Percentiles rank a stretch among this genome's conserved stretches.
Conservation (phyloP, 2,113 vertebrate species). For the Nothobranchius furzeri region DNA sequence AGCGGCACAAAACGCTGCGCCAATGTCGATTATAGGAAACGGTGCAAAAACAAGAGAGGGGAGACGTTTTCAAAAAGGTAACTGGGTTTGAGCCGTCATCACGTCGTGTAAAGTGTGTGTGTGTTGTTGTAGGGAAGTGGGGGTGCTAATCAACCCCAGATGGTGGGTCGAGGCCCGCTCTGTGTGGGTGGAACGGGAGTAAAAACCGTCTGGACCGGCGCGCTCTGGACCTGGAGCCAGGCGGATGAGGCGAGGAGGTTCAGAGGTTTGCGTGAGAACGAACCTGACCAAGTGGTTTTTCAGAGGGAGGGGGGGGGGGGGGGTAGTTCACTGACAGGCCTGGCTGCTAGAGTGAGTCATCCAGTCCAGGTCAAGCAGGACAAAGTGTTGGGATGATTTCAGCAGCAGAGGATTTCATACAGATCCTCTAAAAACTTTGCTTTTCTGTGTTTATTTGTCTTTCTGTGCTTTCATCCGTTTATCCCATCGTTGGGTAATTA, state of each 20-base stretch:
- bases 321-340: constrained; percentile 6
- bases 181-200: constrained; percentile 2
- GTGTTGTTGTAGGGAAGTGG: constrained; percentile 7
- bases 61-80: constrained; percentile 1
- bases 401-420: neutral
- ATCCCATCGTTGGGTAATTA: no score
- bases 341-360: neutral
- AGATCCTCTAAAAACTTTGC: neutral
- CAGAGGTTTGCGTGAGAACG: constrained; percentile 44
- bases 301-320: neutral
- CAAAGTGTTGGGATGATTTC: neutral
- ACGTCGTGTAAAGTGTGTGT: constrained; percentile 1
- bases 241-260: constrained; percentile 18
- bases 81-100: neutral
- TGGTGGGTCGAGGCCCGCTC: neutral
- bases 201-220: constrained; percentile 3
- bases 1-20: neutral
- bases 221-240: constrained; percentile 2
- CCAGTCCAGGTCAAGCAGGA: constrained; percentile 8
- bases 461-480: no score
- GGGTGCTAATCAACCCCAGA: constrained; percentile 18
- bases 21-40: neutral
- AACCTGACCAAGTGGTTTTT: neutral
- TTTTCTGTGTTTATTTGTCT: no score
- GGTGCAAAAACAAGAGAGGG: neutral